Evolutionary conservation across 1,140 invertebrate genomes (phyloP).

Genomic region (Drosophila repleta): DNA sequence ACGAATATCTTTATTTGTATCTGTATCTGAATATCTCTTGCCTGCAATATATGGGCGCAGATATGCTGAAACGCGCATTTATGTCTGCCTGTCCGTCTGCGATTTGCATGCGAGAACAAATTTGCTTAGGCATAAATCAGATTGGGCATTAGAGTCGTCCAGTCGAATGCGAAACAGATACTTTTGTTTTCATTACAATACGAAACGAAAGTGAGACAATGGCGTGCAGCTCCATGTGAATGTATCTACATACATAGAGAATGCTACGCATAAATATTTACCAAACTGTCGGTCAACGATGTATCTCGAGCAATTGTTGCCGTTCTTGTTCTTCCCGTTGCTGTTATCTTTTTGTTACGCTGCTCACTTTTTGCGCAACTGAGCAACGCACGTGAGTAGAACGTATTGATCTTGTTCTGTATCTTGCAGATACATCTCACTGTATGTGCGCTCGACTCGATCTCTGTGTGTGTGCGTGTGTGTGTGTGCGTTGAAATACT

Average conservation of each 20-base stretch:
- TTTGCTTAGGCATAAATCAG: slow-evolving; percentile 67
- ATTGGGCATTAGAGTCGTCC: slow-evolving; percentile 30
- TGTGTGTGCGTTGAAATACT: slow-evolving; percentile 61
- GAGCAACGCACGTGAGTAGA: slow-evolving; percentile 75
- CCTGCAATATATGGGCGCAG: slow-evolving; percentile 25
- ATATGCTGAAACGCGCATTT: slow-evolving; percentile 47
- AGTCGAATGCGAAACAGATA: slow-evolving; percentile 13
- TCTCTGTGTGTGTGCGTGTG: neutral
- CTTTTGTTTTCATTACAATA: slow-evolving; percentile 74
- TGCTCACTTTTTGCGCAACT: slow-evolving; percentile 38
- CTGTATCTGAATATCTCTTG: neutral
- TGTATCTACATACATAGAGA: slow-evolving; percentile 53
- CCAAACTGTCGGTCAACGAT: slow-evolving; percentile 46
- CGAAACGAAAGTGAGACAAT: slow-evolving; percentile 51
- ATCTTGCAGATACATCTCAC: slow-evolving; percentile 77
- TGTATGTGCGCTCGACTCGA: slow-evolving; percentile 12
- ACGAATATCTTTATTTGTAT: slow-evolving; percentile 45
- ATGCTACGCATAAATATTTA: slow-evolving; percentile 72
- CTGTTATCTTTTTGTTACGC: slow-evolving; percentile 12
- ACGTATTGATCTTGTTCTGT: slow-evolving; percentile 76
- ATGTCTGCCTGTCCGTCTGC: slow-evolving; percentile 22
- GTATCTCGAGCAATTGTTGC: slow-evolving; percentile 20
- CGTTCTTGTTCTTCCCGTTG: slow-evolving; percentile 13
- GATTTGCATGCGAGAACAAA: slow-evolving; percentile 57
- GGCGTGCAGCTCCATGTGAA: slow-evolving; percentile 45